phyloP scores from a whole-genome alignment of 2,797 vertebrate genomes.

The Cheirogaleus major region DNA sequence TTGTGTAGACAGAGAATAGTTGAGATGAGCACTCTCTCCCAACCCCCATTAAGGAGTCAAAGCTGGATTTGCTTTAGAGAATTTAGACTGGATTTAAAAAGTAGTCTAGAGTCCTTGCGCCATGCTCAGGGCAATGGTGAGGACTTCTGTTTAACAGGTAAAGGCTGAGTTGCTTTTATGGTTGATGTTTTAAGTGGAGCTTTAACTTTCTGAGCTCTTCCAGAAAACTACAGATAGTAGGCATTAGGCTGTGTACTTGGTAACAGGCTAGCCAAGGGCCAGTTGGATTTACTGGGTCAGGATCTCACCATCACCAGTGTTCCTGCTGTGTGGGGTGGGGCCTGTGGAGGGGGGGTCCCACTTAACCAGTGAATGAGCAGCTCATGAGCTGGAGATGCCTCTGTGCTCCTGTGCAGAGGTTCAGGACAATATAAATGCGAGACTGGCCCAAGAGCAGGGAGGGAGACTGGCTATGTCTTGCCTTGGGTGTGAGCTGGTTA shows the following conservation, averaged over 20 bases:
- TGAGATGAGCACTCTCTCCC: background rate
- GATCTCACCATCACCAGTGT: background rate
- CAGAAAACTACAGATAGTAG: background rate
- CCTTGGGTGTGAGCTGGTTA: background rate
- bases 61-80: background rate
- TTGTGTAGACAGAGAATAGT: background rate
- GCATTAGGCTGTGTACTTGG: background rate
- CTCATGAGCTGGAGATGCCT: background rate
- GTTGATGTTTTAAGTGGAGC: background rate
- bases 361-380: background rate
- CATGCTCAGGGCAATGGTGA: fast-evolving
- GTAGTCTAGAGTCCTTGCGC: background rate
- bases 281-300: background rate
- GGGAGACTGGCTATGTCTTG: background rate
- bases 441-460: background rate
- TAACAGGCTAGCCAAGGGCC: background rate
- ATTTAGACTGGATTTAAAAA: background rate
- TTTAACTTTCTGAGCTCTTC: background rate
- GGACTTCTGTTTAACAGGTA: background rate
- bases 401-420: background rate
- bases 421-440: background rate
- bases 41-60: background rate
- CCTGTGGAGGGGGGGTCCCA: too few relatives aligned
- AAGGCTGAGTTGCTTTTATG: background rate
- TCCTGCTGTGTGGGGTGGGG: background rate